Percentiles rank a stretch among this genome's conserved stretches.
These are phyloP conservation scores for Deroplatys truncata DNA, from an alignment of 2,888 invertebrate genomes.

Conservation along the genomic window DNA sequence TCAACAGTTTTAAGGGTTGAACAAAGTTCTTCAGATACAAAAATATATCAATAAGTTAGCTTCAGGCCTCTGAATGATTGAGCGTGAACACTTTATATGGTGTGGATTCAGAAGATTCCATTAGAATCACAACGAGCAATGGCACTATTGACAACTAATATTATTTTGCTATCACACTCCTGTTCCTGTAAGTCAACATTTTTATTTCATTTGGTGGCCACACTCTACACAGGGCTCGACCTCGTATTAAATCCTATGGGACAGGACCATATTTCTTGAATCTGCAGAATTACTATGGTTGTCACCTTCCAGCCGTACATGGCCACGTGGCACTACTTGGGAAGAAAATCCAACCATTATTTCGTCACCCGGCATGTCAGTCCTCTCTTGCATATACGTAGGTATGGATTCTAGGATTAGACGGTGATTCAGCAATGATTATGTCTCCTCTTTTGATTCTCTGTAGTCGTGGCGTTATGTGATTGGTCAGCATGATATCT, in stretches of 20 bases:
- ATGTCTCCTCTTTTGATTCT: slow-evolving; percentile 73
- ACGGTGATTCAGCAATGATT: slow-evolving; percentile 76
- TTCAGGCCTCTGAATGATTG: not conserved
- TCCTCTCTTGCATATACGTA: slow-evolving; percentile 83
- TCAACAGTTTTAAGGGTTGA: too few species aligned
- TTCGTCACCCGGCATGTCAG: slow-evolving; percentile 72
- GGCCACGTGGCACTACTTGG: slow-evolving; percentile 64
- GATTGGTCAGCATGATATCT: slow-evolving; percentile 76
- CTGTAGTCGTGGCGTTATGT: slow-evolving; percentile 63
- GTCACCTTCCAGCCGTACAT: slow-evolving; percentile 91
- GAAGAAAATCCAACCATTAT: slow-evolving; percentile 43
- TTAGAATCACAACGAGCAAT: not conserved
- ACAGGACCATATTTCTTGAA: slow-evolving; percentile 85
- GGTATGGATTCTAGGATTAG: slow-evolving; percentile 71
- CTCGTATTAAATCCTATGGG: slow-evolving; percentile 76
- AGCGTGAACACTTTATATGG: not conserved
- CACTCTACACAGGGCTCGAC: slow-evolving; percentile 75
- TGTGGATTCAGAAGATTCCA: not conserved
- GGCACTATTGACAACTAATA: not conserved
- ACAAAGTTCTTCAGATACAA: not conserved
- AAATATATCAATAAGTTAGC: not conserved
- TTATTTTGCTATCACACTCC: slow-evolving; percentile 5
- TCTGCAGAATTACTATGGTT: slow-evolving; percentile 81
- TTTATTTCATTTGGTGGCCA: slow-evolving; percentile 59
- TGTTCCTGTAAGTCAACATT: slow-evolving; percentile 35